Evolutionary conservation across 1,140 invertebrate genomes (phyloP), one percentile per base, ranked within the genome.

Genomic region (Aphaenogaster floridana): DNA sequence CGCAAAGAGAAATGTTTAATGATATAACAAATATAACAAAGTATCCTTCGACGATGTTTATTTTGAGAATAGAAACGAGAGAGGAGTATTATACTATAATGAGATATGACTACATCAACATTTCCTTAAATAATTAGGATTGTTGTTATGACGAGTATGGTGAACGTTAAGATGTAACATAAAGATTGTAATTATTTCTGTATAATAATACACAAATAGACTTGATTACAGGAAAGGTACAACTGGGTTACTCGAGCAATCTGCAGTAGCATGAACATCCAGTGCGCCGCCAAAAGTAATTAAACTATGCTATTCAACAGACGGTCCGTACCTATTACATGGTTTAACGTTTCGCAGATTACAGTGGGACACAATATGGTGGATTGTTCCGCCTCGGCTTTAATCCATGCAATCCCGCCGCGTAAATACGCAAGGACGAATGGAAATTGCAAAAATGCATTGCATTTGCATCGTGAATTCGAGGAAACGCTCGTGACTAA

Each of bases 281-380:
- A 61, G 34, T 74, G 17, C 42, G 69, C 21, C 69, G 9, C 54
- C 57, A 61, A 50, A 84, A 84, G 69, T 84, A 84, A 84, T 84
- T 76, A 84, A 84, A 84, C 57, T 71, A 59, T 64, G 48, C 78
- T 9, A 59, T 71, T 81, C 36, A 76, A 84, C 54, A 57, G 28
- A 48, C 42, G 69, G 28, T 34, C 59, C 54, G 42, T 76, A 28
- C 36, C 80, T 76, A 76, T 84, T 84, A 84, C 42, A 63, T 28
- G 54, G 69, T 45, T 63, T 48, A 84, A 74, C 69, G 8, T 63
- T 84, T 84, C 34, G 69, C 11, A 61, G 69, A 36, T 76, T 63
- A 69, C 80, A 39, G 9, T 61, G 7, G 21, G 21, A 59, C 42
- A 81, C 64, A 61, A 83, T 84, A 76, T 61, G 28, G 34, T n/a